Evolutionary conservation across 2,797 vertebrate species (phyloP), one percentile per base, ranked within the genome.

Genomic region (Staurois parvus): DNA sequence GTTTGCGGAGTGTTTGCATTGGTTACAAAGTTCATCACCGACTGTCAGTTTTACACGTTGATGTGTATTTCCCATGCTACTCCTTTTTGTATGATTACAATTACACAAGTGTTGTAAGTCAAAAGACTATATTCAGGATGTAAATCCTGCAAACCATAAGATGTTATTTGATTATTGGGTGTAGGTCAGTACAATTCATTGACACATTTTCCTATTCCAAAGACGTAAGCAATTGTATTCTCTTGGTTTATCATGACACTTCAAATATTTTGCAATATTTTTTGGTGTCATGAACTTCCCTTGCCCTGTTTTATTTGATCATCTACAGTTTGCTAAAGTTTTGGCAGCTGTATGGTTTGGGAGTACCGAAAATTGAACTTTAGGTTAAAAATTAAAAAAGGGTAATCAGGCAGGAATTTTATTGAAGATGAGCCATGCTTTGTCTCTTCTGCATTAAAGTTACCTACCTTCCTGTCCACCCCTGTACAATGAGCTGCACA

Each of bases 161-260:
- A 84, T 13, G 67, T 34, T 84, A 78, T 84, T 84, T 84, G 75
- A 72, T 84, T 78, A 72, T 21, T 72, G 75, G 83, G 83, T 72
- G 83, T 78, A 45, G 68, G 66, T 72, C 26, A 59, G 45, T 70
- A 77, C 70, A 72, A 26, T 78, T 12, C 48, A 70, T 12, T 62
- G 32, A 59, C 48, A 48, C 15, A 72, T 59, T 6, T 12, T 12
- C 15, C 4, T 81, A 37, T 72, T 52, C 24, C 56, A 32, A 56
- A 52, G 21, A 70, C 17, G 17, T n/a, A 15, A 45, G 66, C 37
- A 13, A 24, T 34, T 21, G 26, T 76, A 15, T 56, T 28, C 28
- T 76, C 45, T 76, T 76, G 59, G 28, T 34, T 59, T 76, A 56
- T 17, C 2, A 12, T 21, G 30, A 52, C 5, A 2, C 45, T 48